phyloP scores from a whole-genome alignment of 2,113 vertebrate species.

The Scophthalmus maximus region DNA sequence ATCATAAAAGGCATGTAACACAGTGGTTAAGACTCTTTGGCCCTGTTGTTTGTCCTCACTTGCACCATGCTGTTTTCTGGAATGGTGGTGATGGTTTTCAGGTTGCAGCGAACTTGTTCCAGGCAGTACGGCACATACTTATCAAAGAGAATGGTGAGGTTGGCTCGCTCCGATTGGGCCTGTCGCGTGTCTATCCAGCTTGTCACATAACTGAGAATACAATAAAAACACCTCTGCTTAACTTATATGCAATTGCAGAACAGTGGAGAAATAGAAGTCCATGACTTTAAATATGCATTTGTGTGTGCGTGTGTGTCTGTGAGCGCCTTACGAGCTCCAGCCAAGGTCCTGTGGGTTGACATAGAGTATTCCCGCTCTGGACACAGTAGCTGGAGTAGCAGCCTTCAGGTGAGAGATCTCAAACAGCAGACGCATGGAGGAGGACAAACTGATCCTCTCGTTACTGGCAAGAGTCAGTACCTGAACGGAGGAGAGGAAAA shows the following conservation, averaged over 20 bases:
- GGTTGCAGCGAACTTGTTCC: constrained; percentile 84
- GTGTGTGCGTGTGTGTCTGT: background rate
- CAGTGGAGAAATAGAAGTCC: background rate
- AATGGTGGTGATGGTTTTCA: constrained; percentile 84
- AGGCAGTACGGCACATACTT: constrained; percentile 81
- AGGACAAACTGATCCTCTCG: constrained; percentile 79
- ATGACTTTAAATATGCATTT: background rate
- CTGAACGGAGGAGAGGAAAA: constrained; percentile 44
- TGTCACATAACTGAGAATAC: constrained; percentile 74
- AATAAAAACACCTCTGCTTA: background rate
- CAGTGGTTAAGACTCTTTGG: background rate
- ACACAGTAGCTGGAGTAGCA: constrained; percentile 81
- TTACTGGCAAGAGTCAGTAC: constrained; percentile 85
- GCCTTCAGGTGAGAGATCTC: constrained; percentile 83
- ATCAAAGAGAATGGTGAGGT: constrained; percentile 84
- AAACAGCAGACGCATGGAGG: constrained; percentile 84
- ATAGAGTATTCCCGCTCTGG: constrained; percentile 81
- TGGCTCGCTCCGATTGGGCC: constrained; percentile 84
- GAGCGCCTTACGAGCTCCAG: constrained; percentile 81
- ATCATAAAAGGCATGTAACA: background rate
- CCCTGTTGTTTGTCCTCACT: constrained; percentile 24
- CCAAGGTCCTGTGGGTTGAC: constrained; percentile 84
- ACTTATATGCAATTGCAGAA: background rate
- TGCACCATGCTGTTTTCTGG: constrained; percentile 86
- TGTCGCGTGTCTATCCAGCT: constrained; percentile 83